Base-by-base conservation (phyloP, 1,140 invertebrate genomes). In the Adelges cooleyi region DNA sequence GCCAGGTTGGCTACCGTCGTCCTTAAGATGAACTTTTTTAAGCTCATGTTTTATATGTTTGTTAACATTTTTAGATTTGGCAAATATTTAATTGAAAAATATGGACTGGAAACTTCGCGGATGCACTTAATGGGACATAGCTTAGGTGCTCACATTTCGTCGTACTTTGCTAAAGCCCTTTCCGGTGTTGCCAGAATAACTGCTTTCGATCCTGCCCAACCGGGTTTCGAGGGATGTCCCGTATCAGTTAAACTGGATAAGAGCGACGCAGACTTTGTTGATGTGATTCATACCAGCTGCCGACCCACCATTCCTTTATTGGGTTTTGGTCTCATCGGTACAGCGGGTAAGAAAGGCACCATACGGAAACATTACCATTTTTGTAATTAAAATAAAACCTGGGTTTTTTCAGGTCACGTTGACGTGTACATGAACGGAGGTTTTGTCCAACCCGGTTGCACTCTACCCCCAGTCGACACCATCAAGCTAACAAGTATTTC, bases 361-460 rank as follows among this genome's bases (percentile, higher is more conserved):
- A 44, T 33, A 18, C 3, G 11, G 23, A n/a, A 13, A 1, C 23
- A 17, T 18, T 17, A 48, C 3, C 5, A 8, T 25, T 27, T 27
- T 51, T 20, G n/a, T 46, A 59, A 38, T 27, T 22, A 48, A 2
- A 8, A 13, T 11, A 18, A 18, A 23, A 5, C 13, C 2, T 22
- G 0, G 6, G 17, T 36, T 15, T 52, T 27, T 52, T 23, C n/a
- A 67, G 85, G 85, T 0, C 83, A 86, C 68, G 77, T 84, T 0
- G 86, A 88, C 69, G 87, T 87, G 68, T 88, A 86, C 69, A 78
- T 85, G 73, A 88, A 88, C 71, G 85, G 85, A 0, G 86, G 85
- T 0, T 73, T 80, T 23, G 76, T 75, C 33, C 86, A 87, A 68
- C 85, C 85, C 0, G 85, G 84, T 1, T 85, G 84, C 68, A 65